phyloP scores from a whole-genome alignment of 2,797 vertebrate species.

The Chromobotia macracanthus region DNA sequence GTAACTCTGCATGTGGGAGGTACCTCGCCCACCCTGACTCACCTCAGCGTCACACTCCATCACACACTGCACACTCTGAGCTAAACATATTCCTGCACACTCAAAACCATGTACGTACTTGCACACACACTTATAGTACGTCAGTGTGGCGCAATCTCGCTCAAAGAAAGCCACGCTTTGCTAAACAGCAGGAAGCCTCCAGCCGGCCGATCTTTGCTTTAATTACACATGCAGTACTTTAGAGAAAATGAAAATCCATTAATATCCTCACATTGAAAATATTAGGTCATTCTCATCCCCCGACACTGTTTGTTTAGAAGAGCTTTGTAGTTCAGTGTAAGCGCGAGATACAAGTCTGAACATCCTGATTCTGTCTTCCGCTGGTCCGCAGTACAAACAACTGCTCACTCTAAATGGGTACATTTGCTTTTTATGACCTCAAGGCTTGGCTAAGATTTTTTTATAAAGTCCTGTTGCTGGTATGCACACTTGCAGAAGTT shows the following conservation, averaged over 20 bases:
- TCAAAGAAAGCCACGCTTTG: conserved; percentile 68
- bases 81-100: conserved; percentile 49
- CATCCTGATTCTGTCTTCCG: conserved; percentile 18
- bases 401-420: not conserved
- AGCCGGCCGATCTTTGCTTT: conserved; percentile 69
- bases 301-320: conserved; percentile 17
- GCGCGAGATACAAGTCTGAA: conserved; percentile 14
- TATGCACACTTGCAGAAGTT: not conserved
- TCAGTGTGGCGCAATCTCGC: conserved; percentile 41
- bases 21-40: conserved; percentile 48
- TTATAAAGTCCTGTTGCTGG: not conserved
- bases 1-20: conserved; percentile 60
- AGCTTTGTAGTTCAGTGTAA: conserved; percentile 21
- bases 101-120: conserved; percentile 10
- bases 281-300: conserved; percentile 60
- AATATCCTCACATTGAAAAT: conserved; percentile 89
- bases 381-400: not conserved
- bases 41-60: conserved; percentile 56
- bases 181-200: conserved; percentile 76
- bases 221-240: conserved; percentile 91
- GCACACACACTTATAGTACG: conserved; percentile 21
- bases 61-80: conserved; percentile 33
- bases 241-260: conserved; percentile 92
- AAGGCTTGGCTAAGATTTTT: not conserved
- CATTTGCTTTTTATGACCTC: not conserved